These are phyloP conservation scores for Azemiops feae DNA, from an alignment of 2,113 vertebrate genomes.

Conservation along the genomic window DNA sequence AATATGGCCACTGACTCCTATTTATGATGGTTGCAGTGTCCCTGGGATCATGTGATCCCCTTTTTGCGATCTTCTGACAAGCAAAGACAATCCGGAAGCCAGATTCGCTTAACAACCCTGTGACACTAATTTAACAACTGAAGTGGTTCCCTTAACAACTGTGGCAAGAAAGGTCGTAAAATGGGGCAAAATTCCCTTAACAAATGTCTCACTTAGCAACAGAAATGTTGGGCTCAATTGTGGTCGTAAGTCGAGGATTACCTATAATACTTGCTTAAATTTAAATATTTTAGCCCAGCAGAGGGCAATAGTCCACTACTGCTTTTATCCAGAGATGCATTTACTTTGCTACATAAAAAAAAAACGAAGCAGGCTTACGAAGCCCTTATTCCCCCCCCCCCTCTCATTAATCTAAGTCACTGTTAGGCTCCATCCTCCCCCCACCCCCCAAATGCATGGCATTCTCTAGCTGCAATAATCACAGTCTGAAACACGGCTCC, in stretches of 20 bases:
- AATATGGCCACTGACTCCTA: neutral
- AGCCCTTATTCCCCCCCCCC: neutral
- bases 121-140: neutral
- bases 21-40: neutral
- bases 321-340: neutral
- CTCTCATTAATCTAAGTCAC: neutral
- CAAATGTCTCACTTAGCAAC: neutral
- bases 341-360: neutral
- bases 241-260: neutral
- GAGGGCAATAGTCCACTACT: neutral
- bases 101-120: neutral
- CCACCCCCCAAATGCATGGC: neutral
- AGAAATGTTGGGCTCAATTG: neutral
- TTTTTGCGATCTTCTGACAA: neutral
- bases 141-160: neutral
- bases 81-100: neutral
- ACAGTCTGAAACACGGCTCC: neutral
- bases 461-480: neutral
- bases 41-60: neutral
- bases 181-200: neutral
- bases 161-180: neutral
- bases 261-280: neutral
- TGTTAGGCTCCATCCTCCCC: no score
- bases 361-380: neutral
- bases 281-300: neutral